Conservation (phyloP, 2,113 vertebrate species). For the Brachypteracias leptosomus region DNA sequence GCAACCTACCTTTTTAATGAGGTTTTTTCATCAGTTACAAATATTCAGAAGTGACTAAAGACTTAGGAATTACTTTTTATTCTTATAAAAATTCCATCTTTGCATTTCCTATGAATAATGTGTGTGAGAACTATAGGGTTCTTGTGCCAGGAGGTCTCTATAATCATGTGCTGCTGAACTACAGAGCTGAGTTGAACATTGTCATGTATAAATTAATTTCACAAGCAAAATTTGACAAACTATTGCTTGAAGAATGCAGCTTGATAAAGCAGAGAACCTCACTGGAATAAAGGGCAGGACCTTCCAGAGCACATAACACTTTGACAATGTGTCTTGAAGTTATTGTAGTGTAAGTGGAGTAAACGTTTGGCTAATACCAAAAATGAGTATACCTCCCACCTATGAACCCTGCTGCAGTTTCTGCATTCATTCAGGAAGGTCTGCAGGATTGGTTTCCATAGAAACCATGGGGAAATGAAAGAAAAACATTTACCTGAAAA, state of each 20-base stretch:
- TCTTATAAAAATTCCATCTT: background rate
- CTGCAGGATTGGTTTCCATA: constrained; percentile 1
- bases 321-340: background rate
- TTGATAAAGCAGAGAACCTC: background rate
- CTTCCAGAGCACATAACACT: background rate
- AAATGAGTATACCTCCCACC: background rate
- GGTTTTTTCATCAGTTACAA: background rate
- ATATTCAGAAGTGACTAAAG: background rate
- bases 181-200: background rate
- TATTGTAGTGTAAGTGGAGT: background rate
- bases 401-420: background rate
- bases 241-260: background rate
- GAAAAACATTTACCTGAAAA: background rate
- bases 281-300: background rate
- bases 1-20: background rate
- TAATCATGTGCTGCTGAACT: background rate
- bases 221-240: background rate
- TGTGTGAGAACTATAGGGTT: background rate
- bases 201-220: background rate
- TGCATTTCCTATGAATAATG: background rate
- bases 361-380: background rate
- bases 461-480: background rate
- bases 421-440: background rate
- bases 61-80: background rate
- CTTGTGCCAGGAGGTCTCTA: background rate